Evolutionary conservation across 2,797 vertebrate genomes (phyloP), one percentile per base, ranked within the genome.

Genomic region (Cyclopterus lumpus): DNA sequence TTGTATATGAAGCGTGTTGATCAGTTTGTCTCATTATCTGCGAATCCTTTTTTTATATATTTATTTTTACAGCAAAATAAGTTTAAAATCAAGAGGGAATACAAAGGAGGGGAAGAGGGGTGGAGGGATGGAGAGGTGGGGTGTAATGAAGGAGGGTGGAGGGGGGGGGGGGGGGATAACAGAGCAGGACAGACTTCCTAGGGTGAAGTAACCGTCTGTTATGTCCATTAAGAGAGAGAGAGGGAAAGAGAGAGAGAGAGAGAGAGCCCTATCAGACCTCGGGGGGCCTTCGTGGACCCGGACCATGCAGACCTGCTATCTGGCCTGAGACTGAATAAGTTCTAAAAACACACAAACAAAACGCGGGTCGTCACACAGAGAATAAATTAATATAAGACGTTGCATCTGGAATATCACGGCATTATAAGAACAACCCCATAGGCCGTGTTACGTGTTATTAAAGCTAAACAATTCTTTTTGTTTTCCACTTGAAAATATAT

Each of bases 201-300:
- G 67, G 73, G 88, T 36, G 83, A 81, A 89, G 86, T 79, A 81
- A 60, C 44, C 62, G 82, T 87, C 85, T 93, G 89, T 26, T 91
- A 60, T 34, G 88, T 82, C 78, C 85, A 90, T 92, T 92, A 89
- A 62, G 51, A 60, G 57, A 57, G 63, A 63, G 61, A 53, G 63
- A 64, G 64, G 67, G 60, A 26, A 57, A 30, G 20, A n/a, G 4
- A 71, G 3, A 42, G 38, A 61, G 55, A 49, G 30, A 4, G 28
- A 5, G 7, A 36, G 14, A 9, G 26, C 28, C 26, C 26, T n/a
- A n/a, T n/a, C n/a, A n/a, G n/a, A n/a, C 51, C 58, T 11, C 53
- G 26, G 69, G 69, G 57, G 54, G 1, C 30, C 54, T 8, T n/a
- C 10, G 55, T 26, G 53, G 66, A 76, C 22, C 40, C 48, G 32